phyloP scores from a whole-genome alignment of 2,888 invertebrate species.

The Stenotaenia linearis region DNA sequence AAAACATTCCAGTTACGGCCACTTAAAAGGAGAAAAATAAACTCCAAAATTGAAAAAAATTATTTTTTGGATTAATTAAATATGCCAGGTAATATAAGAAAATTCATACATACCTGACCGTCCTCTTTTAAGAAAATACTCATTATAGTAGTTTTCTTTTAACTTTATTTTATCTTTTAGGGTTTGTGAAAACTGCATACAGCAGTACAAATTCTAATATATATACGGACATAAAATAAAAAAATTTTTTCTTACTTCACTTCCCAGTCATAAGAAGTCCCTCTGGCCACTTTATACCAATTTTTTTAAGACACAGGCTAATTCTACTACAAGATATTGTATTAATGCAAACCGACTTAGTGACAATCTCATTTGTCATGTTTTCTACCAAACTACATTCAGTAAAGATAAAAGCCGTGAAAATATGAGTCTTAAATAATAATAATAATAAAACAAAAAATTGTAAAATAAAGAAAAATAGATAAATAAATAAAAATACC shows the following conservation, averaged over 20 bases:
- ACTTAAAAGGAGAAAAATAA: background rate
- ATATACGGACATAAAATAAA: background rate
- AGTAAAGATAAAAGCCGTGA: background rate
- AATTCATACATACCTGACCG: constrained; percentile 26
- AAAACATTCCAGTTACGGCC: constrained; percentile 4
- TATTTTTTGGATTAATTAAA: background rate
- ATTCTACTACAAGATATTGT: background rate
- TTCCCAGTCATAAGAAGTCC: background rate
- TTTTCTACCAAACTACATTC: background rate
- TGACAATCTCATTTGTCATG: background rate
- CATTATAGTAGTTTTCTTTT: background rate
- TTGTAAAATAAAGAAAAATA: background rate
- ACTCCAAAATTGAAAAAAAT: background rate
- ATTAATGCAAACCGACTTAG: background rate
- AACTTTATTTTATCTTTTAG: background rate
- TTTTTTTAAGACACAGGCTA: background rate
- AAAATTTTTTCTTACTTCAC: background rate
- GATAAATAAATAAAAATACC: background rate
- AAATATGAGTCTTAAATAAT: background rate
- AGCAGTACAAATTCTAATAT: background rate
- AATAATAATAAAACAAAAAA: background rate
- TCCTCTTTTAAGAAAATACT: background rate
- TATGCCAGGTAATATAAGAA: background rate
- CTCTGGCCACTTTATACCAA: background rate
- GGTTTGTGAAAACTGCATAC: background rate